Percentiles rank a stretch among this genome's conserved stretches.
Evolutionary conservation across 2,797 vertebrate species (phyloP).

Genomic region (Staurois parvus): DNA sequence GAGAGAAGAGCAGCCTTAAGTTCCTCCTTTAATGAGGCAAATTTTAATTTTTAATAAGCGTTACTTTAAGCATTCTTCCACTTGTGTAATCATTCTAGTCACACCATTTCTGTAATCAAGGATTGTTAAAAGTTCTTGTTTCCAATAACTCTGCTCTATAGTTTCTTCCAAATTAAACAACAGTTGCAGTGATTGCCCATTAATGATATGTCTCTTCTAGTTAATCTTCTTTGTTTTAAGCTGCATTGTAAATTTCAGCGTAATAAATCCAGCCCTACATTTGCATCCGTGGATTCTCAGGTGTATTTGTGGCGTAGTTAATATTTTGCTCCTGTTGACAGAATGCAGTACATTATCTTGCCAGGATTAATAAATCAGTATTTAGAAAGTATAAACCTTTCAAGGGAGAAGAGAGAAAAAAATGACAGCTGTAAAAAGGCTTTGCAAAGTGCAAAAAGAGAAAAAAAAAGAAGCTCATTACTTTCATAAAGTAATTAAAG

Average conservation of each 20-base stretch:
- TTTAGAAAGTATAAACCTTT: conserved; percentile 44
- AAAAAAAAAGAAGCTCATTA: conserved; percentile 9
- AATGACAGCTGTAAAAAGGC: conserved; percentile 36
- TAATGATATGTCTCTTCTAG: conserved; percentile 50
- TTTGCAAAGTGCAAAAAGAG: background rate
- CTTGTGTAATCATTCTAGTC: conserved; percentile 6
- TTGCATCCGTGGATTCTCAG: conserved; percentile 32
- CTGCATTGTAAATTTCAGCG: conserved; percentile 7
- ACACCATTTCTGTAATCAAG: background rate
- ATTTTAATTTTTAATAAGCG: no score
- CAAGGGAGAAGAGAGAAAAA: conserved; percentile 30
- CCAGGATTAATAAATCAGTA: conserved; percentile 59
- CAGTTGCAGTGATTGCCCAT: conserved; percentile 18
- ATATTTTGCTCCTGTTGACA: conserved; percentile 25
- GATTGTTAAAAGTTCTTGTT: conserved; percentile 35
- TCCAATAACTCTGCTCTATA: conserved; percentile 25
- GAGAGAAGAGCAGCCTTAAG: no score
- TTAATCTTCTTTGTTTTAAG: conserved; percentile 52
- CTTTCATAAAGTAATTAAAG: conserved; percentile 16
- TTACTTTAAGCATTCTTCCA: no score
- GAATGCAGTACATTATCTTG: conserved; percentile 43
- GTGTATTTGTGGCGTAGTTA: conserved; percentile 19
- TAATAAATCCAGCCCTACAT: conserved; percentile 21
- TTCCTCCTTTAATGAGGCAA: no score
- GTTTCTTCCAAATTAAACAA: conserved; percentile 28